Base-by-base conservation (phyloP, 2,113 vertebrate species). In the Paedocypris sp. region DNA sequence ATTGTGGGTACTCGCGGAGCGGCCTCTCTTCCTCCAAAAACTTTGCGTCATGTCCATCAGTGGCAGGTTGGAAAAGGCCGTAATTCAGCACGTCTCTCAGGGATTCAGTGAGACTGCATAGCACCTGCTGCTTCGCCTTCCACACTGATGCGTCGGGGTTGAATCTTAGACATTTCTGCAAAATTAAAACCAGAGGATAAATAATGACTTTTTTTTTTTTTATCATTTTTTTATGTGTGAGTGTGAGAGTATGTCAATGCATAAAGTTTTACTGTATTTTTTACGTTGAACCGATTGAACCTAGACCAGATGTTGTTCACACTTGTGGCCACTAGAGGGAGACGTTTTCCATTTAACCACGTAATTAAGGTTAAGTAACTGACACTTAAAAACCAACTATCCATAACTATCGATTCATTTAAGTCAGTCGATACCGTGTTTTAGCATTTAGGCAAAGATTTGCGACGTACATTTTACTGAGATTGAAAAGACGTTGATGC, bases 91-190 rank as follows among this genome's bases (percentile, higher is more conserved):
- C 90, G 0, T 94, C 92, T 62, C 91, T 83, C 33, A 94, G 82
- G 2, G 90, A 93, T 62, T 93, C 90, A 0, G 88, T 94, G 59
- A 94, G 85, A 12, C 91, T 89, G 33, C 92, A 94, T 43, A 94
- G 80, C 38, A 94, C 88, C 79, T 93, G 92, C 81, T 93, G 92
- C 80, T 94, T 94, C 57, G 92, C 91, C 11, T 88, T 87, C 92
- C 92, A 94, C 73, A 94, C 91, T 1, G 90, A 90, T 49, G 90
- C 91, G 1, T 94, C 88, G 0, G 92, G 92, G 73, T 94, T 92
- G 71, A 94, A 93, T 12, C 92, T 83, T 61, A 94, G 78, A 76
- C 92, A 94, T 85, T 94, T 94, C 91, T 94, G 79, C 50, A 75
- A 43, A 25, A 6, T 58, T 38, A 23, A 52, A n/a, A n/a, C n/a